Evolutionary conservation across 2,797 vertebrate species (phyloP), one percentile per base, ranked within the genome.

Genomic region (Scolopax rusticola): DNA sequence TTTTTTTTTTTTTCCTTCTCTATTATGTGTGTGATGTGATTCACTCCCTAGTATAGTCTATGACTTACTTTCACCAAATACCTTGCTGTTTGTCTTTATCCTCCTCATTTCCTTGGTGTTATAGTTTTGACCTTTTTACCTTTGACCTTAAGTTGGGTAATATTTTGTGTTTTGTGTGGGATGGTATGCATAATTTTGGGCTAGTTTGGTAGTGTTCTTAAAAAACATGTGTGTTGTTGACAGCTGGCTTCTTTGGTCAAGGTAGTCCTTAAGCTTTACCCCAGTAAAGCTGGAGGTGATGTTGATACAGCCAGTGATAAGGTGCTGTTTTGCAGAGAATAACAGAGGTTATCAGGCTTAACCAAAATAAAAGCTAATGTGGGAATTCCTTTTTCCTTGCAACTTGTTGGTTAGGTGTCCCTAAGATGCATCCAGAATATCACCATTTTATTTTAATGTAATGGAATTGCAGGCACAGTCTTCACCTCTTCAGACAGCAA

Each of bases 371-470:
- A 45, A 60, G n/a, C 23, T 57, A 68, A 45, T 1, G 4, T 2
- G 12, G 47, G 38, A 82, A 30, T 70, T 71, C 14, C 40, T 78
- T 76, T 79, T 84, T 53, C 9, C 8, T 64, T 92, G 17, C 8
- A 25, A 2, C 23, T 41, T 57, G 20, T 61, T 5, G 2, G 17
- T 84, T 12, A 33, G 28, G 18, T 89, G 15, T 63, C 70, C 54
- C 33, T 67, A 61, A 73, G 27, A 32, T 4, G 6, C 19, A 8
- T 71, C 12, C 41, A 59, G 41, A 75, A 65, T 56, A 24, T 0
- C 1, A 0, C 4, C 21, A 7, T 67, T 74, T 50, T 14, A 11
- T 27, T 65, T 69, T 30, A 15, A 15, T 28, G 16, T 25, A 9
- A 10, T 38, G 9, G n/a, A 70, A 45, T 63, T 77, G 33, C 12